A percentile compares a stretch with the other conserved stretches of the same genome.
Conservation (phyloP, 2,113 vertebrate species). For the Mandrillus leucophaeus region DNA sequence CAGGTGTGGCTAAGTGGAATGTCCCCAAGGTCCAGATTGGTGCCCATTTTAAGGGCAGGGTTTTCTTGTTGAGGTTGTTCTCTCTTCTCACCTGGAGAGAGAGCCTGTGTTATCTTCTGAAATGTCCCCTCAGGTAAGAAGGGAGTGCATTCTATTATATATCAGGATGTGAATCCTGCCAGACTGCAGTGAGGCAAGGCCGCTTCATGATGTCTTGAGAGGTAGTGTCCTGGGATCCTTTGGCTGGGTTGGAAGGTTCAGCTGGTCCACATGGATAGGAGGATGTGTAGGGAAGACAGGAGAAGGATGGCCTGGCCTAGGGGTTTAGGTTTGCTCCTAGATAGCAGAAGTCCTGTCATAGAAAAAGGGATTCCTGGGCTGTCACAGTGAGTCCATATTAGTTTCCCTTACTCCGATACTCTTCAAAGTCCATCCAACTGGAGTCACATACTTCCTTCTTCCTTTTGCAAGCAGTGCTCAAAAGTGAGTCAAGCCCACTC, state of each 20-base stretch:
- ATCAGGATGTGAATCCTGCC: not conserved
- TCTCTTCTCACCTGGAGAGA: not conserved
- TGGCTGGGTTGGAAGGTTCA: not conserved
- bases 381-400: not conserved
- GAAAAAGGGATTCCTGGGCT: not conserved
- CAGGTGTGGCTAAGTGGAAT: not conserved
- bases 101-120: not conserved
- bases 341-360: not conserved
- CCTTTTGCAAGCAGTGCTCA: not conserved
- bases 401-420: not conserved
- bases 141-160: not conserved
- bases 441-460: not conserved
- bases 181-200: too few species aligned
- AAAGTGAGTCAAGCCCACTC: not conserved
- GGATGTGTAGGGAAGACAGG: not conserved
- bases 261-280: not conserved
- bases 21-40: not conserved
- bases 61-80: not conserved
- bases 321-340: not conserved
- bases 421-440: rapidly evolving
- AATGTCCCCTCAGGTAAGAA: not conserved
- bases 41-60: not conserved
- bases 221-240: not conserved
- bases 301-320: not conserved
- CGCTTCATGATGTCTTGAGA: not conserved